Base-by-base conservation (phyloP, 1,140 invertebrate genomes). In the Drosophila nannoptera region DNA sequence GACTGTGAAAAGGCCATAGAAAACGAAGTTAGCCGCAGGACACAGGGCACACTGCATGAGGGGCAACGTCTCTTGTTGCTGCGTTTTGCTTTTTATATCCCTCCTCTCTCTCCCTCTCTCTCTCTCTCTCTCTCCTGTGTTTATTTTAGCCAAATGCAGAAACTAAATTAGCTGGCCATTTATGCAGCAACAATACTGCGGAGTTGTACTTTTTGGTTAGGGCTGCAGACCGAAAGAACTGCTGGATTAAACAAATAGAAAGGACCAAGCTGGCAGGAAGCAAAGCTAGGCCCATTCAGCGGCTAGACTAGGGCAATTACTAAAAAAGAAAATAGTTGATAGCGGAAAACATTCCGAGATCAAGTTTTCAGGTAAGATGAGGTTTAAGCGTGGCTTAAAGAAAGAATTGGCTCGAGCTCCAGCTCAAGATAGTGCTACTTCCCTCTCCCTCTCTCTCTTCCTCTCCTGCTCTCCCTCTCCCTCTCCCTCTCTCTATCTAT, bases 111-210 rank as follows among this genome's bases (percentile, higher is more conserved):
- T 7, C 29, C 9, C 7, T 2, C 11, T 35, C 2, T 33, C 11
- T 3, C 4, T 43, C 3, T 16, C 43, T 12, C 8, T 32, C 14
- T 32, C 11, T 56, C 5, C 6, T 35, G 7, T 54, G 0, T 22
- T 1, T 14, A 43, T 43, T 31, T 46, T 46, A 29, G 29, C 22
- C 40, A 45, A 56, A 56, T 52, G 49, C 42, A 45, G 22, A 74
- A 69, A 53, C 49, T 42, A 82, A 82, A 77, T 77, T 74, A 77
- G 70, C 69, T 60, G 45, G 40, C 59, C 62, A 73, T 69, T 69
- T 63, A 46, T 58, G 56, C 38, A 54, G 56, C 43, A 45, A 52
- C 52, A 78, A 80, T 71, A 58, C 46, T 53, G 40, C 53, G 46
- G 33, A 29, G 62, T 48, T 65, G 52, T 48, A 43, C 8, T 43